Base-by-base conservation (phyloP, 30 jellyfish, hydroid and myxozoan species). In the Sanderia malayensis region DNA sequence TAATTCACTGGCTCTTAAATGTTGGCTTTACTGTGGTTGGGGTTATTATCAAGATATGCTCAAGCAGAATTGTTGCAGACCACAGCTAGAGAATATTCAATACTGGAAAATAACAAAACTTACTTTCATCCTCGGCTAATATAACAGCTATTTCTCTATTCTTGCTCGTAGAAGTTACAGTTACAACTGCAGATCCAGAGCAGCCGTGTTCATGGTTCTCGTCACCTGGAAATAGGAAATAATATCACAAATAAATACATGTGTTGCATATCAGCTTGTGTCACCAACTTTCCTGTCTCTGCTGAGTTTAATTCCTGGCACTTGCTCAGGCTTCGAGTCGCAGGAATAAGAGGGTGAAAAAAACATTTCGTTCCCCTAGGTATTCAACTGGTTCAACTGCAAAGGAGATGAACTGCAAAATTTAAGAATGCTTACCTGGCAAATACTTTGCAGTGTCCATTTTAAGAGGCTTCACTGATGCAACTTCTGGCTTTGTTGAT, bases 101-200 rank as follows among this genome's bases (percentile, higher is more conserved):
- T n/a, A n/a, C n/a, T n/a, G n/a, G 11, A 30, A 20, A 4, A 67
- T 22, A 8, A 20, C 1, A 18, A 32, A 13, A 44, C 95, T 62
- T 57, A 92, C 98, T 70, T 10, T 83, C 93, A 44, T 92, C 98
- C 68, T 92, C 98, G 0, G 98, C 98, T n/a, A 86, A 47, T 0
- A 92, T 64, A n/a, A 92, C 94, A 8, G 96, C 58, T 1, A 96
- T 68, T 29, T 86, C 94, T 68, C 84, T 93, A 24, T 80, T 86
- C 29, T 68, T 80, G 55, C 84, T 71, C 13, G 86, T 52, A 65
- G 86, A 69, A 9, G 62, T 53, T 11, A 83, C 98, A 28, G 94
- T 81, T 15, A 92, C 94, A 41, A 74, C 61, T 13, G 98, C 98
- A n/a, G 96, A 67, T 66, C 79, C 71, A 0, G 96, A 84, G 61